phyloP scores from a whole-genome alignment of 37 sponge, comb jelly and placozoan genomes.

The Aphrocallistes beatrix region DNA sequence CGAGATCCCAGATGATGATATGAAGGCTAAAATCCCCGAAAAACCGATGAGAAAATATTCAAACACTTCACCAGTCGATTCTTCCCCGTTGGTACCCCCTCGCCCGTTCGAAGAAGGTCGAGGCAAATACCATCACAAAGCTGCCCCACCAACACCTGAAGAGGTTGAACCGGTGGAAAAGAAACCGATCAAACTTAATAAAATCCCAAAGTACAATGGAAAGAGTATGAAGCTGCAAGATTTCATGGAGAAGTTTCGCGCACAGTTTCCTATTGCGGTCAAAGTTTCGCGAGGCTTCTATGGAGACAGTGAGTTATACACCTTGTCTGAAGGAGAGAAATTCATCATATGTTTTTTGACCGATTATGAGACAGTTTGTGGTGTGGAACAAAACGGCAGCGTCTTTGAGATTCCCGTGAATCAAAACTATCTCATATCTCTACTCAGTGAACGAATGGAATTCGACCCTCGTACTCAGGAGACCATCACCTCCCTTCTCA shows the following conservation, averaged over 20 bases:
- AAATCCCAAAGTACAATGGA: not conserved
- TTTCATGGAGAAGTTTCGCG: not conserved
- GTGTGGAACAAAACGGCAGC: not conserved
- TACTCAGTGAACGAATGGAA: not conserved
- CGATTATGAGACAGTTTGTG: not conserved
- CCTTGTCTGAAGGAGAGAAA: not conserved
- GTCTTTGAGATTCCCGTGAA: not conserved
- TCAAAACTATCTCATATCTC: not conserved
- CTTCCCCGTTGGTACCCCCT: not conserved
- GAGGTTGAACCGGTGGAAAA: not conserved
- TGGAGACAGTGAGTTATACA: not conserved
- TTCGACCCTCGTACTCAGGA: conserved; percentile 12
- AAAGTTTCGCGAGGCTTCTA: not conserved
- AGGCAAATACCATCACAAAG: not conserved
- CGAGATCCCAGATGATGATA: not conserved
- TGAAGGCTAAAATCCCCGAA: too few species aligned
- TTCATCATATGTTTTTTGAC: not conserved
- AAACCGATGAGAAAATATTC: too few species aligned
- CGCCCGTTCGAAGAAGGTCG: not conserved
- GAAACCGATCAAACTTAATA: not conserved
- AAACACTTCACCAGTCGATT: too few species aligned
- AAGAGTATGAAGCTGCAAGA: not conserved
- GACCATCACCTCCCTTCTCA: not conserved
- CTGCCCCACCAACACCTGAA: not conserved
- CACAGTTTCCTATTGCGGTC: conserved; percentile 6